phyloP scores from a whole-genome alignment of 2,113 vertebrate species.

The Gymnogyps californianus region DNA sequence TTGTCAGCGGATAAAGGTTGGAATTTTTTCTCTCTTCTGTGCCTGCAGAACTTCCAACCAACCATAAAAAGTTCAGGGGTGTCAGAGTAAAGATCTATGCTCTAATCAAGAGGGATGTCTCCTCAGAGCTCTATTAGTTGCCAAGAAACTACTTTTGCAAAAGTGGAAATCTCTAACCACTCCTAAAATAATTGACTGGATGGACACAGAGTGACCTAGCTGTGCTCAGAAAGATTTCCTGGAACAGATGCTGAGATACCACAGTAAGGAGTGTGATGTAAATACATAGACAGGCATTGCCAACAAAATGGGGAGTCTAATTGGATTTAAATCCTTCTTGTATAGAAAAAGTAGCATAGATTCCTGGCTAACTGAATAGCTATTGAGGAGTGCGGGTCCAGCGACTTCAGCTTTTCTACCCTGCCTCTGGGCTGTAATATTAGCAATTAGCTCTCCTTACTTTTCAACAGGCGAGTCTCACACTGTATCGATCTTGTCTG shows the following conservation, averaged over 20 bases:
- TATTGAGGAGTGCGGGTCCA: background rate
- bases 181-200: conserved; percentile 33
- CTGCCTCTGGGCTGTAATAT: background rate
- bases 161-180: conserved; percentile 15
- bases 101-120: conserved; percentile 28
- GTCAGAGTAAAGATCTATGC: conserved; percentile 46
- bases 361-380: background rate
- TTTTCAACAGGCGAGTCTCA: background rate
- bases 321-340: conserved; percentile 11
- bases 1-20: background rate
- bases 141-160: conserved; percentile 53
- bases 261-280: background rate
- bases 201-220: conserved; percentile 13
- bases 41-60: background rate
- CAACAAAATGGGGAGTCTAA: background rate
- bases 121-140: conserved; percentile 22
- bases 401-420: background rate
- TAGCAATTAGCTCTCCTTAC: background rate
- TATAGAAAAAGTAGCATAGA: background rate
- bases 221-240: conserved; percentile 23
- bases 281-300: background rate
- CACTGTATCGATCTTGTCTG: background rate
- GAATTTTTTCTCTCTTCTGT: background rate
- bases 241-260: conserved; percentile 32
- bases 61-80: conserved; percentile 11